Percentiles rank a stretch among this genome's conserved stretches.
Evolutionary conservation across 2,113 vertebrate genomes (phyloP).

Genomic region (Campylorhamphus procurvoides): DNA sequence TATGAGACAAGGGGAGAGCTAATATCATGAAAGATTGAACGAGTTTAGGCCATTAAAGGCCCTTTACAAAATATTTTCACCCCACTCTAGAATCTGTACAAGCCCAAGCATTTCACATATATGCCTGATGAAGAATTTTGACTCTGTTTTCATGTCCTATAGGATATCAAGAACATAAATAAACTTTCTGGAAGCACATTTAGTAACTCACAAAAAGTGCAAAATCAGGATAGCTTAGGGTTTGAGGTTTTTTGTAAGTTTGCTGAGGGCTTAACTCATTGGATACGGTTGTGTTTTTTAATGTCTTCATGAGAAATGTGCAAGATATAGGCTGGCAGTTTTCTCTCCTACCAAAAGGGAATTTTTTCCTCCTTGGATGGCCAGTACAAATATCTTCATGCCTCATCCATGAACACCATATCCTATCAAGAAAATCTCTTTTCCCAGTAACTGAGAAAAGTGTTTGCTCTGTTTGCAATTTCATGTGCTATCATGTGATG

Average conservation of each 20-base stretch:
- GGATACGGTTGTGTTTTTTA: background rate
- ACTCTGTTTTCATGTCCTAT: background rate
- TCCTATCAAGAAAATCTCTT: constrained; percentile 5
- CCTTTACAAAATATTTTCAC: background rate
- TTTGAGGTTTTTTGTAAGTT: fast-evolving
- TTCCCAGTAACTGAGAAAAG: background rate
- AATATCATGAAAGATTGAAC: background rate
- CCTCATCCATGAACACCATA: background rate
- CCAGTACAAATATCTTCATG: background rate
- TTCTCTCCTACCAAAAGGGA: background rate
- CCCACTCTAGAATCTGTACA: background rate
- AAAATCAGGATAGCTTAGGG: background rate
- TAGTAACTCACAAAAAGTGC: background rate
- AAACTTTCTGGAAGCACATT: background rate
- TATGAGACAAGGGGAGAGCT: fast-evolving
- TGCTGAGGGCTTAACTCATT: background rate
- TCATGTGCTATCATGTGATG: constrained; percentile 46
- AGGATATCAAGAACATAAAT: background rate
- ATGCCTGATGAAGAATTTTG: background rate
- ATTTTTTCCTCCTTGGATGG: background rate
- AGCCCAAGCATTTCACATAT: background rate
- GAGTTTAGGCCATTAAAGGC: background rate
- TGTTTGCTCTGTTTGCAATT: constrained; percentile 10
- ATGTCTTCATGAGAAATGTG: background rate
- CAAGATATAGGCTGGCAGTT: background rate